Percentiles rank a stretch among this genome's conserved stretches.
These are phyloP conservation scores for Scolopax rusticola DNA, from an alignment of 2,797 vertebrate species.

Conservation along the genomic window DNA sequence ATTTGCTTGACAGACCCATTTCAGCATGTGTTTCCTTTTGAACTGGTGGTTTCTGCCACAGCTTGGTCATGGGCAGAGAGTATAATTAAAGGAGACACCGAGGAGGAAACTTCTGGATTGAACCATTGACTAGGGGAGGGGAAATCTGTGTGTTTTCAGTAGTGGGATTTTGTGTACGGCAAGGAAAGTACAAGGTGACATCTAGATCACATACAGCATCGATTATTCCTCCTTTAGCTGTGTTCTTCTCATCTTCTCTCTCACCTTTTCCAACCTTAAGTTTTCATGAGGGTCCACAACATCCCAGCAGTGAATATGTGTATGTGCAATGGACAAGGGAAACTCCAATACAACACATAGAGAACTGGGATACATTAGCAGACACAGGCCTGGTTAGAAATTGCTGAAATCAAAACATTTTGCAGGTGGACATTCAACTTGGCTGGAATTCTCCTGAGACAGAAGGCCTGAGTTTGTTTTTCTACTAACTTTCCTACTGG, in stretches of 20 bases:
- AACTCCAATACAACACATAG: background rate
- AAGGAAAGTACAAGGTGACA: background rate
- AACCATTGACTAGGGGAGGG: background rate
- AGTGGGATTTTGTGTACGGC: background rate
- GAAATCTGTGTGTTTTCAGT: background rate
- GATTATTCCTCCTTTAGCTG: background rate
- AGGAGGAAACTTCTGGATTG: background rate
- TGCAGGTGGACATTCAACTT: background rate
- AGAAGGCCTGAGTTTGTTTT: background rate
- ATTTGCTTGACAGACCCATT: background rate
- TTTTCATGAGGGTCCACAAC: background rate
- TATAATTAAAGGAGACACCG: background rate
- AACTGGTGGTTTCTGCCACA: background rate
- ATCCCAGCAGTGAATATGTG: accelerated
- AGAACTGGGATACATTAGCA: background rate
- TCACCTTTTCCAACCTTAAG: background rate
- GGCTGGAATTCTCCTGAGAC: background rate
- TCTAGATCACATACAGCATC: background rate
- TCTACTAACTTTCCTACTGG: background rate
- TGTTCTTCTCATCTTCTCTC: background rate
- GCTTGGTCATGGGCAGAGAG: background rate
- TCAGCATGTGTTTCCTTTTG: background rate
- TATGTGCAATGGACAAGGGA: background rate
- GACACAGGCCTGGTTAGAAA: background rate
- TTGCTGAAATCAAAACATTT: background rate